Base-by-base conservation (phyloP, 1,140 invertebrate genomes). In the Megathymus violae region DNA sequence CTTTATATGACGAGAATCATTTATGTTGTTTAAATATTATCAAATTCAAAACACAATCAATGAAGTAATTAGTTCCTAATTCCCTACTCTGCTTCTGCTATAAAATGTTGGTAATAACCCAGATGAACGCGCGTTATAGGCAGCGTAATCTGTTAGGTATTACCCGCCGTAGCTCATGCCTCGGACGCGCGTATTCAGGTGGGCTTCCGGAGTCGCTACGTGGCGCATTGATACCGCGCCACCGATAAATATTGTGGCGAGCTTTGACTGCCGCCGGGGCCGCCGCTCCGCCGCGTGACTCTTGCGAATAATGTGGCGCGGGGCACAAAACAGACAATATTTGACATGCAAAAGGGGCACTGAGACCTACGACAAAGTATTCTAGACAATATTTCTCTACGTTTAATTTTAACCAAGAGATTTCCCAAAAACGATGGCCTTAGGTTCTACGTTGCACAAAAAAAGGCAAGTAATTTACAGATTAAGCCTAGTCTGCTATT, bases 191-290 rank as follows among this genome's bases (percentile, higher is more conserved):
- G 58, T 67, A 71, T 70, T 69, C 75, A 86, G 82, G 81, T 85
- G 83, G 69, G 80, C 81, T 89, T 87, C 82, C 86, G 82, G 80
- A 79, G 81, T 74, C 79, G 85, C 85, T 88, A 82, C 85, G 80
- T 83, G 80, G 64, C 72, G 73, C 74, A 79, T 76, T 81, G 82
- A 86, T 85, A 85, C 83, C 76, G 73, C 72, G 74, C 80, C 81
- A 79, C 82, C 84, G 82, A 89, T 89, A 89, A 89, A 87, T 88
- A 89, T 89, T 89, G 86, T 85, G 83, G 82, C 79, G 76, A 76
- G 80, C 78, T 87, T 85, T 82, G 79, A 79, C 72, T 74, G 64
- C 74, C 59, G 67, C 65, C 62, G n/a, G n/a, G 79, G 78, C 72
- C 71, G 64, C 74, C 59, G 67, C 65, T n/a, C n/a, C 62, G 52